phyloP scores from a whole-genome alignment of 1,140 invertebrate species.

The Eumaeus atala region DNA sequence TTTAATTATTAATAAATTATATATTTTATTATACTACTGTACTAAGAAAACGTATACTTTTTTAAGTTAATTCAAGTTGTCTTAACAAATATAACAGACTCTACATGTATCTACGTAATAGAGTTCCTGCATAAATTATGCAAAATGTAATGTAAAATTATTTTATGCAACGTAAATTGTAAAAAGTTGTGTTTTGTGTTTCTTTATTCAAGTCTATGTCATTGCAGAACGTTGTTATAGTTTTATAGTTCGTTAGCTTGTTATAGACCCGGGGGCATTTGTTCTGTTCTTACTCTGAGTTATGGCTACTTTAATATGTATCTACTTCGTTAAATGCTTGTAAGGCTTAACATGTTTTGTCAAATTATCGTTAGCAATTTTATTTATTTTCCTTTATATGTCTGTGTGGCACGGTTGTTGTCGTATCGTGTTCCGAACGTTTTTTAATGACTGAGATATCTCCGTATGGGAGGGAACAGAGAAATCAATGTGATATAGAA shows the following conservation, averaged over 20 bases:
- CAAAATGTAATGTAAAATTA: slow-evolving; percentile 3
- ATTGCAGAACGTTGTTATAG: slow-evolving; percentile 26
- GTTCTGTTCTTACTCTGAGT: neutral
- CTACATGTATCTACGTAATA: neutral
- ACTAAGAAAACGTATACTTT: no score
- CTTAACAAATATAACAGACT: neutral
- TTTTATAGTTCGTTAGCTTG: slow-evolving; percentile 27
- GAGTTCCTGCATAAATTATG: slow-evolving; percentile 6
- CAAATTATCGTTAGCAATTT: slow-evolving; percentile 2
- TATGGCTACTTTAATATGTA: neutral
- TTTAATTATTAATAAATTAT: no score
- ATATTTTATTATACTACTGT: no score
- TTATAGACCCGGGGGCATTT: slow-evolving; percentile 23
- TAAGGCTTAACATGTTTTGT: no score
- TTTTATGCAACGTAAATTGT: neutral
- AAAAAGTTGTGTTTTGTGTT: neutral
- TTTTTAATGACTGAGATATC: no score
- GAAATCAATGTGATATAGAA: no score
- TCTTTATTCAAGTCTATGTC: slow-evolving; percentile 25
- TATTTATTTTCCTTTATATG: no score
- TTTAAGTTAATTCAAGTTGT: no score
- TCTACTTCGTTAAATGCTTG: neutral
- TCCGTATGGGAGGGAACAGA: no score
- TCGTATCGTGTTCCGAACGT: no score
- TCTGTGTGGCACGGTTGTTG: no score